Base-by-base conservation (phyloP, 2,797 vertebrate genomes). In the Perodicticus potto region DNA sequence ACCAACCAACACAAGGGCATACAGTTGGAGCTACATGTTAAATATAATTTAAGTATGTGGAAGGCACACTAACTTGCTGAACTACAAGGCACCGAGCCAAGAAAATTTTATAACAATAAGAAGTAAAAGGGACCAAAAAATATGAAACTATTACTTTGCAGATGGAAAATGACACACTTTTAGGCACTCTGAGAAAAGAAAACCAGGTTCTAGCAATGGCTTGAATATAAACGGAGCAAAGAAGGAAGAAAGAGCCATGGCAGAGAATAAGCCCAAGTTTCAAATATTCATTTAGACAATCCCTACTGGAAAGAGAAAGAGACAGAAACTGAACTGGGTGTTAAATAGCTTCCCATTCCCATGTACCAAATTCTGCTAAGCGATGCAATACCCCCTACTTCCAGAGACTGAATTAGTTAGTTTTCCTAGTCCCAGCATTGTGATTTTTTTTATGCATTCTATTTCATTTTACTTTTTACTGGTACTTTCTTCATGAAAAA, bases 381-480 rank as follows among this genome's bases (percentile, higher is more conserved):
- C 17, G 4, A 0, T 32, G 40, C 93, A 77, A 40, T 40, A 61
- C 16, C 32, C 65, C 29, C 84, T 73, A 76, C 34, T 80, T 80
- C 22, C 49, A 72, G n/a, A 59, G 20, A 10, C 59, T 83, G 12
- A 89, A 32, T 9, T 73, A 57, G 43, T 63, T 45, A 57, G 1
- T 92, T 92, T 74, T 59, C 55, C 84, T 76, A 27, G 45, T 91
- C 77, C 90, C 32, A 73, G 17, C 17, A 88, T 9, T 85, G 20
- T 80, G 37, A 0, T 55, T 81, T 94, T 40, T 37, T 78, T 61
- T n/a, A 32, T n/a, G 3, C 61, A 3, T 77, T 92, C 29, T 84
- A 55, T 87, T 91, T 87, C 37, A 77, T n/a, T 96, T 93, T 91
- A 83, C 19, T 93, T 76, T 86, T 74, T 91, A 74, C 69, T 63